Evolutionary conservation across 2,113 vertebrate species (phyloP).

Genomic region (Muntiacus muntjak): DNA sequence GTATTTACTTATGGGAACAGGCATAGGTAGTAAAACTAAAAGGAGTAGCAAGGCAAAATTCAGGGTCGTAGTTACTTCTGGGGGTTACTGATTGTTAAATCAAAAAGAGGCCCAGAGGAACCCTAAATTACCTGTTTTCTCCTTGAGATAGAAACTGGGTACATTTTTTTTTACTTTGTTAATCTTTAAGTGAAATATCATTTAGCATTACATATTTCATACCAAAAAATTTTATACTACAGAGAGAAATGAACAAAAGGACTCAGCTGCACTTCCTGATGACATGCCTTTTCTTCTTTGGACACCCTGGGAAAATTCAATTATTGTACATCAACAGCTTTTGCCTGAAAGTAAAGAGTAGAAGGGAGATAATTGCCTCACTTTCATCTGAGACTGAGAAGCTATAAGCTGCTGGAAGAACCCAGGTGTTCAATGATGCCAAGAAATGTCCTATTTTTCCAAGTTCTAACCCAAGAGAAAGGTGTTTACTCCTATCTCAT

Average conservation of each 20-base stretch:
- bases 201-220: background rate
- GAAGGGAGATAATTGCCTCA: conserved; percentile 26
- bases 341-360: conserved; percentile 14
- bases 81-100: background rate
- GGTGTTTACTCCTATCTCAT: background rate
- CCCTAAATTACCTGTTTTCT: background rate
- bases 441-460: background rate
- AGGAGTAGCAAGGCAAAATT: background rate
- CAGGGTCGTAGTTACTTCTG: background rate
- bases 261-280: background rate
- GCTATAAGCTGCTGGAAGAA: conserved; percentile 12
- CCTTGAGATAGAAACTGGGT: background rate
- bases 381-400: background rate
- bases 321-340: conserved; percentile 48
- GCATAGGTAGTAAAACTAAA: background rate
- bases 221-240: background rate
- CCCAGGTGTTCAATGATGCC: background rate
- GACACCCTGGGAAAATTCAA: conserved; percentile 39
- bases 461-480: background rate
- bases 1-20: background rate
- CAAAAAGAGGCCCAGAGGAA: background rate
- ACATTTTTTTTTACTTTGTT: background rate
- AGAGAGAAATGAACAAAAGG: background rate
- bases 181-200: background rate
- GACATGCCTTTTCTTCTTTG: background rate